A percentile compares a stretch with the other conserved stretches of the same genome.
These are phyloP conservation scores for Heliornis fulica DNA, from an alignment of 2,113 vertebrate species.

Conservation along the genomic window DNA sequence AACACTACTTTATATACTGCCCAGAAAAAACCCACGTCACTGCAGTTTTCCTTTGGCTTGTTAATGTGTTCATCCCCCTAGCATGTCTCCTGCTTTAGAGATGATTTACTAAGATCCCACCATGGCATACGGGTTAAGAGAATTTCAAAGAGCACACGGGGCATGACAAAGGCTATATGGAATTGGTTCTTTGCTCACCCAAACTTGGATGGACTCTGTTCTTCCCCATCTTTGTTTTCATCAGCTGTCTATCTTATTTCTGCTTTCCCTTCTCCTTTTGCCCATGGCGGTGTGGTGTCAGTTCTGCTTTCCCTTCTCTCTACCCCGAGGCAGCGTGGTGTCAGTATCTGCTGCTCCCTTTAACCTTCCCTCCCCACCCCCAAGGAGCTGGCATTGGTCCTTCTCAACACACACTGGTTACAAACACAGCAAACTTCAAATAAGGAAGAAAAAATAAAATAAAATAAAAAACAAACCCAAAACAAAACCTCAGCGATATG, in stretches of 20 bases:
- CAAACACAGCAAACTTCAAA: conserved; percentile 90
- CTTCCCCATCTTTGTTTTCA: conserved; percentile 23
- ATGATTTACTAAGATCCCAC: conserved; percentile 14
- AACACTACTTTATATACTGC: conserved; percentile 2
- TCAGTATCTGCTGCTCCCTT: conserved; percentile 56
- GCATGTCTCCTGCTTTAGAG: not conserved
- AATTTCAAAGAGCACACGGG: not conserved
- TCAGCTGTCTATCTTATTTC: conserved; percentile 33
- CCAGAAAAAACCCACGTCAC: not conserved
- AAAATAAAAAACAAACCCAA: not conserved
- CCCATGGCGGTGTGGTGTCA: not conserved
- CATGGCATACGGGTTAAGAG: not conserved
- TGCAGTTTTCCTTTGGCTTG: conserved; percentile 67
- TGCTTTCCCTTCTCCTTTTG: conserved; percentile 7
- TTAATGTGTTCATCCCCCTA: conserved; percentile 6
- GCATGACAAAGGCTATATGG: not conserved
- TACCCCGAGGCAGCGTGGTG: conserved; percentile 51
- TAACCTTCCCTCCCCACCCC: conserved; percentile 28
- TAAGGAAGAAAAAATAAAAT: conserved; percentile 16
- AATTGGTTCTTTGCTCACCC: not conserved
- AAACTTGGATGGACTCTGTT: not conserved
- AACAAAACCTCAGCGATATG: conserved; percentile 76
- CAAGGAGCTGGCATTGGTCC: conserved; percentile 80
- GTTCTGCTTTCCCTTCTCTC: conserved; percentile 32
- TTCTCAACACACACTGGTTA: conserved; percentile 83